Conservation (phyloP, 2,888 invertebrate genomes). For the Sesamia inferens region DNA sequence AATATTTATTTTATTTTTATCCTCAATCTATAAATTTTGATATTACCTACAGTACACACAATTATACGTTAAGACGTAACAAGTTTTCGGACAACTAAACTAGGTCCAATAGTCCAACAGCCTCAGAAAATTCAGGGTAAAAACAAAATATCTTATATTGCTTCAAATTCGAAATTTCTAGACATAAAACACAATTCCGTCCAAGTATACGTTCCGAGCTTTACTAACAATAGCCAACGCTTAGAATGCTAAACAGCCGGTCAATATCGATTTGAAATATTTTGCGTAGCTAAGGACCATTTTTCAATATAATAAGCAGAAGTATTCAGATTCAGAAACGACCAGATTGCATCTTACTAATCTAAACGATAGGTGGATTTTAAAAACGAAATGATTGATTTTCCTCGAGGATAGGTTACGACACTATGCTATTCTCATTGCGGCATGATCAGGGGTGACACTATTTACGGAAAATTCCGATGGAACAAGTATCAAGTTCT, state of each 20-base stretch:
- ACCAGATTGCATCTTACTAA: slow-evolving; percentile 12
- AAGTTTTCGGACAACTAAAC: not conserved
- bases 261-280: slow-evolving; percentile 35
- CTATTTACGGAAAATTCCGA: slow-evolving; percentile 1
- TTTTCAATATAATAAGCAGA: slow-evolving; percentile 27
- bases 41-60: not conserved
- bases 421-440: not conserved
- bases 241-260: slow-evolving; percentile 55
- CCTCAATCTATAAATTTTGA: slow-evolving; percentile 7
- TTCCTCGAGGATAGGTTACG: not conserved
- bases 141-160: slow-evolving; percentile 31
- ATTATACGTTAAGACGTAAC: not conserved
- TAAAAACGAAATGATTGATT: not conserved
- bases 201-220: slow-evolving; percentile 27
- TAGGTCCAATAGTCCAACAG: not conserved
- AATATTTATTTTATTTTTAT: slow-evolving; percentile 12
- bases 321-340: slow-evolving; percentile 12
- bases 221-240: slow-evolving; percentile 53
- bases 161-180: slow-evolving; percentile 40
- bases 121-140: not conserved
- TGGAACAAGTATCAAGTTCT: not conserved
- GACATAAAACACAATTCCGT: slow-evolving; percentile 38
- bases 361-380: not conserved
- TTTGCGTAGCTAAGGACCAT: slow-evolving; percentile 36
- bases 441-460: not conserved